Evolutionary conservation across 1,140 invertebrate genomes (phyloP), one percentile per base, ranked within the genome.

Genomic region (Aphidius gifuensis): DNA sequence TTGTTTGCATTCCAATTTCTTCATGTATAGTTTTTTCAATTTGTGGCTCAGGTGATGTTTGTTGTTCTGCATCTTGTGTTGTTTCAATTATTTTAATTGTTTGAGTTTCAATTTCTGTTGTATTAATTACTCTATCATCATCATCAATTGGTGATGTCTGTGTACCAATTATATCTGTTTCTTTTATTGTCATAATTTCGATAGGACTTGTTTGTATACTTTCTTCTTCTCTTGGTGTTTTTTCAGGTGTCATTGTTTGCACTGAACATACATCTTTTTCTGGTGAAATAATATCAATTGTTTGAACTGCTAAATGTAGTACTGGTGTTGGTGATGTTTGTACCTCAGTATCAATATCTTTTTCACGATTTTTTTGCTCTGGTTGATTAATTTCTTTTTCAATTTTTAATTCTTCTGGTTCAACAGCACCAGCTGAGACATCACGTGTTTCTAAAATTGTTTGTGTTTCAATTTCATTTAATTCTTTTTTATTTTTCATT

Each of bases 281-380:
- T 5, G 74, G 70, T 9, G 74, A 60, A 51, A 40, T 65, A 56
- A 5, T 60, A 47, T 40, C 64, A 55, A 58, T 50, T 32, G 71
- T 77, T 65, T 77, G 75, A 6, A 67, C 67, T 60, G 65, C 68
- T 16, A 67, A 71, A 61, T 76, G 71, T 4, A 62, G 50, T 38
- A 69, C 61, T 38, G 60, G 66, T 59, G 74, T 76, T 7, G 83
- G 82, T 40, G 83, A 82, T n/a, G 86, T 87, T 77, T 88, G 83
- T 39, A 71, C 73, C 58, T 76, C 74, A 3, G 61, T 64, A 43
- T 72, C 21, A 2, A 65, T 62, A 64, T 70, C 67, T 45, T 75
- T 68, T 9, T 64, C 8, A 56, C 67, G 69, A 48, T 64, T 55
- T 9, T 69, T 70, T 66, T 71, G 69, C 2, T 68, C 65, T 16